Base-by-base conservation (phyloP, 2,888 invertebrate genomes). In the Athalia rosae region DNA sequence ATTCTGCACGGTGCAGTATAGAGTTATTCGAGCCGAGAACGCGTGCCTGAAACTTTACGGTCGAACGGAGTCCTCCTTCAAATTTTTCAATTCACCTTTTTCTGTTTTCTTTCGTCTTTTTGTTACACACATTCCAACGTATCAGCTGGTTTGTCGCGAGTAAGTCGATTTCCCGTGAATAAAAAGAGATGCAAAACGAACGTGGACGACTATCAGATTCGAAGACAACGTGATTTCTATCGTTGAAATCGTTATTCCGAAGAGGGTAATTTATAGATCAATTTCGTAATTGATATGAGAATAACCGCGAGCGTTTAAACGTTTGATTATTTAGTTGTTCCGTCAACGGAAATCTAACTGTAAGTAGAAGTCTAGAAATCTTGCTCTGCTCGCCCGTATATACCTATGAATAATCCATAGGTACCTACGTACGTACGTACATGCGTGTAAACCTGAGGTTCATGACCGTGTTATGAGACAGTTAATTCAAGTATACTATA, bases 1-100 rank as follows among this genome's bases (percentile, higher is more conserved):
- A 64, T 67, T 67, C n/a, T 67, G 50, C 53, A 67, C 67, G 11
- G 11, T 67, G 53, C 50, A 67, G 41, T 28, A 28, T 28, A 28
- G 28, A 28, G 28, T 28, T 28, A 28, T 28, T 28, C 28, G 28
- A 28, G 28, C 28, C 28, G 28, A 28, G 45, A 41, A 3, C 41
- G 11, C 53, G 43, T 62, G 45, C 4, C 5, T 43, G 13, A n/a
- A 48, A 28, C 53, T 4, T 28, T 28, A 28, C 28, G 28, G 28
- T 28, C 28, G 28, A 28, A 28, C 28, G 28, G 28, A 28, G 28
- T 28, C 28, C 28, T 28, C 28, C 28, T 28, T 28, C 28, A 28
- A 28, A 28, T 28, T 28, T 28, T 28, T 28, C n/a, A 53, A 7
- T 4, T 4, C 53, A 53, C 0, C 53, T 1, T n/a, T 53, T 4